A percentile compares a stretch with the other conserved stretches of the same genome.
Conservation (phyloP, 2,113 vertebrate species). For the Scartelaos histophorus region DNA sequence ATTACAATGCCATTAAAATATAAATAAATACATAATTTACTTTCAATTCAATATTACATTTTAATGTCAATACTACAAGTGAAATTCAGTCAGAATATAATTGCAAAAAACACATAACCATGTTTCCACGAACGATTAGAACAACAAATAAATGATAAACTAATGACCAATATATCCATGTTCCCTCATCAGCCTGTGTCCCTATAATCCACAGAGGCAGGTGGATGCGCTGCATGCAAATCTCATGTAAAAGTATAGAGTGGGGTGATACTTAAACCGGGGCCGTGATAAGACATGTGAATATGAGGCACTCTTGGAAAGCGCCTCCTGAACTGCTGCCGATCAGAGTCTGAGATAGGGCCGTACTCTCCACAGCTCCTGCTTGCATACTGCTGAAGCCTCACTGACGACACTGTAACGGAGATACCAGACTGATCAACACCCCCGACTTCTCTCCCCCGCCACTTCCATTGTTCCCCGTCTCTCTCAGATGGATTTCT, state of each 20-base stretch:
- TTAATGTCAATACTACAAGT: not conserved
- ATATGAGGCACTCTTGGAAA: conserved; percentile 80
- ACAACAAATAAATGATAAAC: too few relatives aligned
- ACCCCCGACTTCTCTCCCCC: conserved; percentile 36
- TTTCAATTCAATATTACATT: too few relatives aligned
- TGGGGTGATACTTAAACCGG: conserved; percentile 71
- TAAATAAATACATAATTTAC: too few relatives aligned
- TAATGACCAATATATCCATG: conserved; percentile 4
- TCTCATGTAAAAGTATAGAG: conserved; percentile 77
- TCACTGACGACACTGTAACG: conserved; percentile 60
- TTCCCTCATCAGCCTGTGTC: conserved; percentile 6
- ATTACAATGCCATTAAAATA: too few relatives aligned
- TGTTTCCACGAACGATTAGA: not conserved
- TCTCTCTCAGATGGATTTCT: conserved; percentile 24
- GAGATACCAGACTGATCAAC: conserved; percentile 69
- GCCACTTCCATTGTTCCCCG: conserved; percentile 28
- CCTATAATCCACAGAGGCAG: conserved; percentile 27
- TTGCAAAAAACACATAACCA: not conserved
- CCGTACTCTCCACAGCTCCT: conserved; percentile 36
- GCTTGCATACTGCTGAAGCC: conserved; percentile 46
- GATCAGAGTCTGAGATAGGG: conserved; percentile 73
- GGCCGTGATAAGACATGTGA: conserved; percentile 76
- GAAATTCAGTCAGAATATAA: not conserved
- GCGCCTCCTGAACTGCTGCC: conserved; percentile 69
- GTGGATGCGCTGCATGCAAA: conserved; percentile 78